Base-by-base conservation (phyloP, 2,888 invertebrate species). In the Chymomyza caudatula region DNA sequence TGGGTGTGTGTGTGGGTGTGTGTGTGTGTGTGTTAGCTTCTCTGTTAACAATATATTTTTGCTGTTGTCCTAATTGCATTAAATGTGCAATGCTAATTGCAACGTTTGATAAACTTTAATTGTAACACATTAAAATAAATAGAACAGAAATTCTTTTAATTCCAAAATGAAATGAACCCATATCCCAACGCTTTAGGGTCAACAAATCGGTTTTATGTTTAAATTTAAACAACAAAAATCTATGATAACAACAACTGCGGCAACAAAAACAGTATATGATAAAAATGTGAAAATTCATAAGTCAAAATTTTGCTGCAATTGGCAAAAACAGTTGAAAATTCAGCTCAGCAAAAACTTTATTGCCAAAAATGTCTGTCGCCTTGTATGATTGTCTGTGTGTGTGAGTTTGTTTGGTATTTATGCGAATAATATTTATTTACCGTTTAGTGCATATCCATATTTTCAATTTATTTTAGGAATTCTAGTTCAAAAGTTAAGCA, bases 61-160 rank as follows among this genome's bases (percentile, higher is more conserved):
- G 47, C 66, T 60, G 67, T 76, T 69, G 68, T 57, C 64, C 78
- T 80, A 80, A 80, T 83, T 78, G 84, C 67, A 61, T 69, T 79
- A 75, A 73, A 68, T 69, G 65, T 53, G n/a, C 77, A 76, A 67
- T 72, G 81, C 81, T 83, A 80, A 80, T 83, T 80, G 77, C 76
- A 69, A 71, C 78, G 81, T 78, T 81, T 84, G 80, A 80, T 81
- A 79, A 75, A 73, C 59, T 75, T 81, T 81, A 84, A 81, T 81
- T 81, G 77, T 78, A 65, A 53, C 65, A 71, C 69, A 81, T 78
- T 43, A 57, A 60, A 52, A 60, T 51, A 43, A 44, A 44, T 42
- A 20, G 4, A 25, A 15, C 67, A 74, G 72, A 60, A 74, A 69
- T 60, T 43, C 43, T 60, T 60, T 65, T 71, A 65, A n/a, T n/a